phyloP scores from a whole-genome alignment of 2,797 vertebrate genomes.

The Echeneis naucrates region DNA sequence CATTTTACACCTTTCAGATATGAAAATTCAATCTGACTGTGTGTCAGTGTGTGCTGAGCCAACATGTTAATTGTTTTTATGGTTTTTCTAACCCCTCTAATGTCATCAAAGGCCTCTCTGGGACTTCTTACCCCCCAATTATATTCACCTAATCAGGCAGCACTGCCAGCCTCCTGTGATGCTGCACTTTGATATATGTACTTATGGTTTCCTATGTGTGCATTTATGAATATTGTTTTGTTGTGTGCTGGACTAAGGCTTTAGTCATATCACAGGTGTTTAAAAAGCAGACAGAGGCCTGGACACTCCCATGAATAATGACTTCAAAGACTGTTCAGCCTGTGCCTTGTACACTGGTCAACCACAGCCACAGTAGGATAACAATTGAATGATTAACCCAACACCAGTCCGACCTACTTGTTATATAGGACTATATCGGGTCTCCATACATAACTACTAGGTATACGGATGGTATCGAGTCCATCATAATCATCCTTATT shows the following conservation, averaged over 20 bases:
- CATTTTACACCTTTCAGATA: conserved; percentile 49
- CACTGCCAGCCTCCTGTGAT: neutral
- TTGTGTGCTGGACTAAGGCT: neutral
- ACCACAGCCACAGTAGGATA: neutral
- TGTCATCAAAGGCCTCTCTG: neutral
- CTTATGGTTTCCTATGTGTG: neutral
- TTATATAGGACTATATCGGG: conserved; percentile 96
- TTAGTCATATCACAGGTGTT: conserved; percentile 12
- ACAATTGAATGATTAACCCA: conserved; percentile 47
- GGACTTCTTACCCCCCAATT: neutral
- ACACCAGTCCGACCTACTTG: conserved; percentile 88
- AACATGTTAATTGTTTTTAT: neutral
- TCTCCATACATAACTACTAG: conserved; percentile 94
- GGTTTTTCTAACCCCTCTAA: neutral
- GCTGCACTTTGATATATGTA: neutral
- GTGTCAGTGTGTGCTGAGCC: neutral
- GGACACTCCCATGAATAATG: conserved; percentile 63
- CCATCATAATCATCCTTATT: conserved; percentile 90
- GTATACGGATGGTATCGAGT: conserved; percentile 92
- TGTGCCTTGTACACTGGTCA: conserved; percentile 63
- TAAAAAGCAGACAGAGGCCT: conserved; percentile 65
- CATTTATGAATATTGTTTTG: too few species aligned
- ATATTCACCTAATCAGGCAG: neutral
- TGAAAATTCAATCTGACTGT: too few species aligned
- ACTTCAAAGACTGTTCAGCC: conserved; percentile 63